A percentile compares a stretch with the other conserved stretches of the same genome.
Evolutionary conservation across 2,113 vertebrate genomes (phyloP).

Genomic region (Piprites chloris): DNA sequence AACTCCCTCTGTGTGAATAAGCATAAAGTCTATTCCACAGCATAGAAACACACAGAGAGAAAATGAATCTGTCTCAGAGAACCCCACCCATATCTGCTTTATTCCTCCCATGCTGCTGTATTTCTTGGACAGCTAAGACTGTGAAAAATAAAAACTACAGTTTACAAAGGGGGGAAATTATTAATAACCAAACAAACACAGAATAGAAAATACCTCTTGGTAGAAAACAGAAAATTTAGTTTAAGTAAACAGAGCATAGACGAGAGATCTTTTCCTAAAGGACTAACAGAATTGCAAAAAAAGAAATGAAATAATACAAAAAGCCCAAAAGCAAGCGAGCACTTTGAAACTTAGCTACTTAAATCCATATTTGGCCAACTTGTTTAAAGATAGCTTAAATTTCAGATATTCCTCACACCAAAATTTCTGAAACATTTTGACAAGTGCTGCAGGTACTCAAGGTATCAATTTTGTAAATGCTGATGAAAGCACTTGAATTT

Average conservation of each 20-base stretch:
- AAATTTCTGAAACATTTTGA: neutral
- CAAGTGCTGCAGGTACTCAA: neutral
- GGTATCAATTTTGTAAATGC: neutral
- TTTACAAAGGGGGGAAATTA: neutral
- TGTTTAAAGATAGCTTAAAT: neutral
- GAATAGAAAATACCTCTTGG: neutral
- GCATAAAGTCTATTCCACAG: conserved; percentile 21
- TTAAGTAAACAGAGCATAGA: neutral
- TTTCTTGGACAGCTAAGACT: neutral
- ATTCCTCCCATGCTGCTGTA: neutral
- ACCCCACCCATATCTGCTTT: conserved; percentile 9
- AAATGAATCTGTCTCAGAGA: conserved; percentile 25
- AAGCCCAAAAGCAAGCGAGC: neutral
- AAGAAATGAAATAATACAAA: neutral
- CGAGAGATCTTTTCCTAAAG: neutral
- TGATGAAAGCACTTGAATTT: neutral
- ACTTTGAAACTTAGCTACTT: neutral
- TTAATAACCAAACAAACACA: neutral
- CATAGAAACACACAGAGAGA: neutral
- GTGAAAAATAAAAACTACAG: neutral
- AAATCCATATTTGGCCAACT: neutral
- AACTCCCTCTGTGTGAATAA: conserved; percentile 65
- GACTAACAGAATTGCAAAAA: neutral
- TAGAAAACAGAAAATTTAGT: neutral
- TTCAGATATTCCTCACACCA: neutral